A percentile compares a stretch with the other conserved stretches of the same genome.
Conservation (phyloP, 1,140 invertebrate genomes). For the Drosophila sturtevanti region DNA sequence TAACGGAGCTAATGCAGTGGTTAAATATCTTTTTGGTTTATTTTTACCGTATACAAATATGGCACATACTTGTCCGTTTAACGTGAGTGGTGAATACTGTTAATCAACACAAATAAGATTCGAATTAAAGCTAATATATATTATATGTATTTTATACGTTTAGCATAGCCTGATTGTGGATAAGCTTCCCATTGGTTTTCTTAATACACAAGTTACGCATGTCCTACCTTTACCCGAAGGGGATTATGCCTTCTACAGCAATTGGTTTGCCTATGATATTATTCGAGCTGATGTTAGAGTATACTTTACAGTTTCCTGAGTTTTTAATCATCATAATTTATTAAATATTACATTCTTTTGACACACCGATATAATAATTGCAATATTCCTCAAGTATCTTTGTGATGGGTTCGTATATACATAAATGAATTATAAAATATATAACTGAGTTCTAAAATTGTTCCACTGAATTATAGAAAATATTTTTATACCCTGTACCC, state of each 20-base stretch:
- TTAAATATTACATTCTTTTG: too few relatives aligned
- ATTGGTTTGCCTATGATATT: slow-evolving; percentile 1
- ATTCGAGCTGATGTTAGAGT: slow-evolving; percentile 3
- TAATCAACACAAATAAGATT: too few relatives aligned
- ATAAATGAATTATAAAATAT: too few relatives aligned
- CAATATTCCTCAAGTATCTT: too few relatives aligned
- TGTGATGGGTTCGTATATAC: too few relatives aligned
- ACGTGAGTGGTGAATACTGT: background rate
- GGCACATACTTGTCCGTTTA: background rate
- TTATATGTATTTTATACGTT: too few relatives aligned
- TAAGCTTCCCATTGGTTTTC: background rate
- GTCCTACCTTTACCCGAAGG: slow-evolving; percentile 22
- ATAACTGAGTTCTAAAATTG: too few relatives aligned
- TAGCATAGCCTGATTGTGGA: slow-evolving; percentile 27
- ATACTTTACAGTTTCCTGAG: slow-evolving; percentile 18
- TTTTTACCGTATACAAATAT: background rate
- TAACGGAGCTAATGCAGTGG: background rate
- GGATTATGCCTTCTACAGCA: slow-evolving; percentile 21
- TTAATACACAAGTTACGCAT: slow-evolving; percentile 17
- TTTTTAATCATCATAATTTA: too few relatives aligned
- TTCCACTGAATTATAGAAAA: too few relatives aligned
- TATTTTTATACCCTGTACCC: too few relatives aligned
- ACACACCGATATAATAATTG: too few relatives aligned
- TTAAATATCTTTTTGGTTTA: background rate
- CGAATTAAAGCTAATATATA: too few relatives aligned